Evolutionary conservation across 2,888 invertebrate genomes (phyloP).

Genomic region (Mantis religiosa): DNA sequence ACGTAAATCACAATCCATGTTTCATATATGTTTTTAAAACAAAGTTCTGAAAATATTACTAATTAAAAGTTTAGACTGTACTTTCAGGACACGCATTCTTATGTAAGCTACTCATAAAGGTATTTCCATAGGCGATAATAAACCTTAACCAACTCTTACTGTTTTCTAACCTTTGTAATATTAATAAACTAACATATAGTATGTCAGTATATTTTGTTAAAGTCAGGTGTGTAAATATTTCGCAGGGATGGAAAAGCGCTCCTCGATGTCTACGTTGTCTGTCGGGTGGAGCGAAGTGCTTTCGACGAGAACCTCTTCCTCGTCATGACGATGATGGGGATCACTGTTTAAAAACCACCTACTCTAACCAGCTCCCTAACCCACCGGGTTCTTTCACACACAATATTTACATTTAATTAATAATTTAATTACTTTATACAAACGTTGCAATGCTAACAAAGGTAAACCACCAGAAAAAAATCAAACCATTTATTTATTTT

Average conservation of each 20-base stretch:
- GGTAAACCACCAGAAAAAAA: neutral
- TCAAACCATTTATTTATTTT: neutral
- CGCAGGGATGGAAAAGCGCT: conserved; percentile 23
- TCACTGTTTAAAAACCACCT: neutral
- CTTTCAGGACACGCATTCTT: conserved; percentile 21
- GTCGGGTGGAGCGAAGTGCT: neutral
- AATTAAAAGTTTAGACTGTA: neutral
- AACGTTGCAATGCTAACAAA: neutral
- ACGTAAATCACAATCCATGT: neutral
- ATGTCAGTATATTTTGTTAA: conserved; percentile 18
- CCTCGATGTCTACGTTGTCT: neutral
- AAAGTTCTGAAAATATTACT: neutral
- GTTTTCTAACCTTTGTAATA: conserved; percentile 1
- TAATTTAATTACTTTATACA: neutral
- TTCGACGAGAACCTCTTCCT: neutral
- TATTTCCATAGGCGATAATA: neutral
- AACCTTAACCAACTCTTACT: neutral
- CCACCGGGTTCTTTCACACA: neutral
- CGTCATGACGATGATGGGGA: neutral
- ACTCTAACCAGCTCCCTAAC: neutral
- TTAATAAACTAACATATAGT: conserved; percentile 20
- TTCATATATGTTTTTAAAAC: neutral
- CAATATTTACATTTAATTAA: neutral
- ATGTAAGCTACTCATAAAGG: conserved; percentile 16
- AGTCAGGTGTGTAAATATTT: conserved; percentile 31